Evolutionary conservation across 1,140 invertebrate genomes (phyloP).

Genomic region (Geopemphigus sp.): DNA sequence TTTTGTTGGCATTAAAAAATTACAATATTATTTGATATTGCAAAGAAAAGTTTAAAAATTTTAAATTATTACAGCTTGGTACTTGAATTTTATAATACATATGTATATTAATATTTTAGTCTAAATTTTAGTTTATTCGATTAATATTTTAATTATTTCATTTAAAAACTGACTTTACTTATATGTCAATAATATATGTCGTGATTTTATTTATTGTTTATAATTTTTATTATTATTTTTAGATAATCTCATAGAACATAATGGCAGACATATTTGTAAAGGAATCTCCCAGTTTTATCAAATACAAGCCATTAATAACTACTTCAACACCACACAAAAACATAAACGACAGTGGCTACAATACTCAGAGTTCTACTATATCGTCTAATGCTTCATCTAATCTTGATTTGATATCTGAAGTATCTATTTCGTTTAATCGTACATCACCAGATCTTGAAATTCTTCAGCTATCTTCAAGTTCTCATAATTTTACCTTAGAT

Average conservation of each 20-base stretch:
- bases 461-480: constrained; percentile 4
- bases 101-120: background rate
- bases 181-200: background rate
- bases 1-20: no score
- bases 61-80: no score
- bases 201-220: background rate
- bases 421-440: constrained; percentile 14
- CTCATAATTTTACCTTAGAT: background rate
- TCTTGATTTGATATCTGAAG: constrained; percentile 27
- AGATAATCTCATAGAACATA: constrained; percentile 15
- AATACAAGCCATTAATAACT: constrained; percentile 18
- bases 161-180: background rate
- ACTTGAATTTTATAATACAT: no score
- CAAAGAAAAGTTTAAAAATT: no score
- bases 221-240: constrained; percentile 4
- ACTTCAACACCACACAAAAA: constrained; percentile 49
- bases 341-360: constrained; percentile 50
- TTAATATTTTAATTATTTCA: background rate
- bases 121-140: background rate
- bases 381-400: background rate
- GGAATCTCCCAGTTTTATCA: constrained; percentile 21
- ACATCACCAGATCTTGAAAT: background rate
- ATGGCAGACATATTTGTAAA: constrained; percentile 34
- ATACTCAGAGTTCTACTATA: constrained; percentile 25
- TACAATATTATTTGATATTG: no score